These are phyloP conservation scores for Zaprionus obscuricornis DNA, from an alignment of 2,888 invertebrate species.

Conservation along the genomic window DNA sequence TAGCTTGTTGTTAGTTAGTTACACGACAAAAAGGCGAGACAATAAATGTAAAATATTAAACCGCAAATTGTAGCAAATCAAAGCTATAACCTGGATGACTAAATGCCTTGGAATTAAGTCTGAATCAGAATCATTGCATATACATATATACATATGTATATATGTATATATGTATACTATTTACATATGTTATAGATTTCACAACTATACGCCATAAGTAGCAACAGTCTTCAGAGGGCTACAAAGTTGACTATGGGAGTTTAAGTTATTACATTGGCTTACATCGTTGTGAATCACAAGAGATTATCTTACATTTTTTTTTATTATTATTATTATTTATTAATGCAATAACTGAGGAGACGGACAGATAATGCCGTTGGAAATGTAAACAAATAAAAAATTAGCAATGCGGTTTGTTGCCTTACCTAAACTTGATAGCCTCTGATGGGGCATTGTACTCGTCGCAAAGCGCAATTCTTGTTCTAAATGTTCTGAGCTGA, in stretches of 20 bases:
- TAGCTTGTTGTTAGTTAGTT: neutral
- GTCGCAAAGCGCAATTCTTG: neutral
- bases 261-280: neutral
- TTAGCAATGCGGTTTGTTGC: neutral
- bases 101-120: conserved; percentile 20
- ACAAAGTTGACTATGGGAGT: too few relatives aligned
- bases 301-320: too few relatives aligned
- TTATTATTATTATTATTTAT: too few relatives aligned
- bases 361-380: neutral
- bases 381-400: conserved; percentile 7
- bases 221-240: too few relatives aligned
- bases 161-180: too few relatives aligned
- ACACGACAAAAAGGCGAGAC: too few relatives aligned
- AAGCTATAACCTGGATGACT: conserved; percentile 24
- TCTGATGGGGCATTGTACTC: neutral
- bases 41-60: conserved; percentile 16
- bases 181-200: too few relatives aligned
- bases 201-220: too few relatives aligned
- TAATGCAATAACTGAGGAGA: too few relatives aligned
- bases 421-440: neutral
- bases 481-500: neutral
- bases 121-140: conserved; percentile 10
- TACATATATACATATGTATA: too few relatives aligned
- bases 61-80: conserved; percentile 35
- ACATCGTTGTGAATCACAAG: conserved; percentile 21